Percentiles rank a stretch among this genome's conserved stretches.
Conservation (phyloP, 2,797 vertebrate genomes). For the Zenarchopterus dispar region DNA sequence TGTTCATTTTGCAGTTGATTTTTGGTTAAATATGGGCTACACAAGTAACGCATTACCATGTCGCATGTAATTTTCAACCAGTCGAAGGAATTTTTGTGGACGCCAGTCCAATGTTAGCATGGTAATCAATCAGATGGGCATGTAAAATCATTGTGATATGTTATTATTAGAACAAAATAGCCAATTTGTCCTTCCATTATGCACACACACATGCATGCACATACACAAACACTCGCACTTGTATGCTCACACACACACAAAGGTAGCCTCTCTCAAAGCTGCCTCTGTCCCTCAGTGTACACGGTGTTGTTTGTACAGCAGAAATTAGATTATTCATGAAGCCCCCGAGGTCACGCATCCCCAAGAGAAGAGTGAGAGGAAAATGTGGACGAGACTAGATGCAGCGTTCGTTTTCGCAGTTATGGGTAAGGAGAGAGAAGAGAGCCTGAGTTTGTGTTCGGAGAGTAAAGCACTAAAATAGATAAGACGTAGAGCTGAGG, state of each 20-base stretch:
- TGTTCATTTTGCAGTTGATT: background rate
- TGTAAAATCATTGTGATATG: constrained; percentile 55
- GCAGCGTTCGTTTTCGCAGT: constrained; percentile 15
- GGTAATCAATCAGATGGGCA: constrained; percentile 52
- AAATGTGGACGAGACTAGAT: constrained; percentile 9
- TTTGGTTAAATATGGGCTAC: constrained; percentile 24
- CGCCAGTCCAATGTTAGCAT: constrained; percentile 46
- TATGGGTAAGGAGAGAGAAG: constrained; percentile 25
- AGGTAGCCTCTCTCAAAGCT: constrained; percentile 41
- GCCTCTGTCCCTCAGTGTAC: constrained; percentile 29
- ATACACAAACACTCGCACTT: constrained; percentile 16
- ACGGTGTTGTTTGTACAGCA: constrained; percentile 56
- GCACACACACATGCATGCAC: background rate
- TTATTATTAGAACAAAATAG: constrained; percentile 64
- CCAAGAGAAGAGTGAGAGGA: constrained; percentile 34
- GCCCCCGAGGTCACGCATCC: constrained; percentile 60
- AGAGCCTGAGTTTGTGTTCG: constrained; percentile 37
- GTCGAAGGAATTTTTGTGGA: constrained; percentile 17
- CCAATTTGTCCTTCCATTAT: constrained; percentile 64
- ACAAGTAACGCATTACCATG: constrained; percentile 16
- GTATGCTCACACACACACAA: constrained; percentile 7
- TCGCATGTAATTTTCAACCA: constrained; percentile 42
- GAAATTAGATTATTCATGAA: constrained; percentile 61
- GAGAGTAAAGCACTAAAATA: constrained; percentile 48
- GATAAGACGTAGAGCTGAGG: constrained; percentile 37